Conservation (phyloP, 2,888 invertebrate genomes). For the Anodontia alba region DNA sequence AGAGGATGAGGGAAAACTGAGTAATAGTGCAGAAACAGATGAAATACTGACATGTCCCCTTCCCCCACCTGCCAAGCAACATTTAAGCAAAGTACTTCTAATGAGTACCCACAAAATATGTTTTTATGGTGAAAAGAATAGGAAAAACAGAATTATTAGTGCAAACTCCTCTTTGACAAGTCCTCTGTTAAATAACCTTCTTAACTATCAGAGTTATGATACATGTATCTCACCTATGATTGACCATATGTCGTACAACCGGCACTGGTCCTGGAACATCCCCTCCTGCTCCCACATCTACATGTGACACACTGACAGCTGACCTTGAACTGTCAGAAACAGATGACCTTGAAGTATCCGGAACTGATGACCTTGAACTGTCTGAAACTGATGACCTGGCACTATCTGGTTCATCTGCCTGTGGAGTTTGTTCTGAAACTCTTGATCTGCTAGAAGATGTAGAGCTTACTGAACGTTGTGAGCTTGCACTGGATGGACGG, state of each 20-base stretch:
- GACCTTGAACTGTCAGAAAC: constrained; percentile 49
- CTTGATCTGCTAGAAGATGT: constrained; percentile 34
- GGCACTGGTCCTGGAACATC: constrained; percentile 1
- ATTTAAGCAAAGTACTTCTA: too few relatives aligned
- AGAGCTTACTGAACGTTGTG: constrained; percentile 44
- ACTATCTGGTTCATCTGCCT: constrained; percentile 29
- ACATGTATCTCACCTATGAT: constrained; percentile 53
- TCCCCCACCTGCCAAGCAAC: too few relatives aligned
- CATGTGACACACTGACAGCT: constrained; percentile 48
- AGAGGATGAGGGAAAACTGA: too few relatives aligned
- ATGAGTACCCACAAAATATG: too few relatives aligned
- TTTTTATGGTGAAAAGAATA: too few relatives aligned
- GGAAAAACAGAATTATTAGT: too few relatives aligned
- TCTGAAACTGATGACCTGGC: constrained; percentile 42
- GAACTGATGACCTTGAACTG: constrained; percentile 48
- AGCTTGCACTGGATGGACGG: constrained; percentile 59
- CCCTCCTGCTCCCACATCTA: constrained; percentile 41
- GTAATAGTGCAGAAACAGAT: too few relatives aligned
- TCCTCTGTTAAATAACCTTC: too few relatives aligned
- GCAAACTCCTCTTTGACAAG: too few relatives aligned
- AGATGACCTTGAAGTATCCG: constrained; percentile 38
- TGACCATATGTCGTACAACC: constrained; percentile 5
- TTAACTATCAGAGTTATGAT: too few relatives aligned
- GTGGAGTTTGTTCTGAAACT: constrained; percentile 11
- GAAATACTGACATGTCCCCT: too few relatives aligned